Evolutionary conservation across 2,888 invertebrate species (phyloP), one percentile per base, ranked within the genome.

Genomic region (Silvanus unidentatus): DNA sequence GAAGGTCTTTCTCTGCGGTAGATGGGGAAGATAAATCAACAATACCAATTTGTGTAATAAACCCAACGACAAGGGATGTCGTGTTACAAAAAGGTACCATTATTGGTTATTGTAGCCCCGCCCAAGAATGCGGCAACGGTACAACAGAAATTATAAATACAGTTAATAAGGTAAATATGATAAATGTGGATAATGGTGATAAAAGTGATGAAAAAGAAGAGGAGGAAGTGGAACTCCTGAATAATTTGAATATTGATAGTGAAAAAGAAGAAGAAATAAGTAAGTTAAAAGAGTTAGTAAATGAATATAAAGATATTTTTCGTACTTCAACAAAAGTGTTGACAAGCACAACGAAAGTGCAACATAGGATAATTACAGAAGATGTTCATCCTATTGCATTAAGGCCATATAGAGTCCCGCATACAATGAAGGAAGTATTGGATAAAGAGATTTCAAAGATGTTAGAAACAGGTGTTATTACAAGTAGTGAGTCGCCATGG

Each of bases 401-500:
- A 39, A 22, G 42, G 2, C 42, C 39, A 2, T 42, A 42, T 30
- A 28, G 39, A 15, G 30, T 45, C 6, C 45, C 43, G 10, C 43
- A 29, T 15, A 12, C 16, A 13, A 36, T 44, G 22, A 39, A 42
- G 16, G 28, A 15, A 16, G 9, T 44, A 11, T 42, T 46, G 11
- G 35, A 36, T 8, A 44, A 42, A 6, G 38, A 50, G 34, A 45
- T 57, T 12, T 40, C 27, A n/a, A 53, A 49, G 36, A 49, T 63
- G 47, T 29, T 57, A 14, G 43, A 54, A 9, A 16, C 42, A 11
- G 58, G 53, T 10, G 42, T 60, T 5, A 53, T 60, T 29, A 38
- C 44, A 41, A 49, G 43, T 16, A 58, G 56, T 1, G 41, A 44
- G 1, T 56, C 55, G 11, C 66, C 68, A 0, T 70, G 62, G 61